Evolutionary conservation across 1,140 invertebrate genomes (phyloP).

Genomic region (Cydia amplana): DNA sequence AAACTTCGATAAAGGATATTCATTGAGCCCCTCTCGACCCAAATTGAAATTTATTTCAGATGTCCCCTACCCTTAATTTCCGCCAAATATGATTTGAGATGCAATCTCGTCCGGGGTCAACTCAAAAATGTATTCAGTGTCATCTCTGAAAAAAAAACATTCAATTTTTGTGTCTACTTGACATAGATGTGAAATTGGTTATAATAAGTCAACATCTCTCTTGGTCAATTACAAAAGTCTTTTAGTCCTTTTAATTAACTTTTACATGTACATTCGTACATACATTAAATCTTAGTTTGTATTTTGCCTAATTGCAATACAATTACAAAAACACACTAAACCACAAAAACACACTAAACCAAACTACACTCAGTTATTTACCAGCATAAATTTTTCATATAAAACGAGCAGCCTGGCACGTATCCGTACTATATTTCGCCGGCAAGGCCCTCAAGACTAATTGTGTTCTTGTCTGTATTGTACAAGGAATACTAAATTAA

Average conservation of each 20-base stretch:
- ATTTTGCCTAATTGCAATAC: neutral
- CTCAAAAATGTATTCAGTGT: slow-evolving; percentile 40
- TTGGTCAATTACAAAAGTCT: too few relatives aligned
- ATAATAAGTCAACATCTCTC: too few relatives aligned
- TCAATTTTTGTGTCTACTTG: neutral
- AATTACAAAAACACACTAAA: neutral
- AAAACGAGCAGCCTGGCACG: neutral
- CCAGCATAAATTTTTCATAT: slow-evolving; percentile 12
- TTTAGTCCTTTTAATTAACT: too few relatives aligned
- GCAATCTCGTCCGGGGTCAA: slow-evolving; percentile 62
- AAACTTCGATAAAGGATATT: slow-evolving; percentile 37
- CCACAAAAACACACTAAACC: neutral
- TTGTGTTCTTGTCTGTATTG: slow-evolving; percentile 29
- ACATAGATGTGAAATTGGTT: too few relatives aligned
- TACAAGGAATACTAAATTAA: slow-evolving; percentile 31
- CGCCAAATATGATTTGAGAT: slow-evolving; percentile 66
- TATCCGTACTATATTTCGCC: slow-evolving; percentile 9
- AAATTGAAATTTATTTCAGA: slow-evolving; percentile 70
- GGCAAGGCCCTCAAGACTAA: slow-evolving; percentile 9
- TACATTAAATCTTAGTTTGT: too few relatives aligned
- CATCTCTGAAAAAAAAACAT: slow-evolving; percentile 14
- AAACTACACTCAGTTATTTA: slow-evolving; percentile 12
- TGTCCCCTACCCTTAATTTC: slow-evolving; percentile 65
- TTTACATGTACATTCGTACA: too few relatives aligned
- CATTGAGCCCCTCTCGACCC: slow-evolving; percentile 54